These are phyloP conservation scores for Hirundichthys speculiger DNA, from an alignment of 2,113 vertebrate species.

Conservation along the genomic window DNA sequence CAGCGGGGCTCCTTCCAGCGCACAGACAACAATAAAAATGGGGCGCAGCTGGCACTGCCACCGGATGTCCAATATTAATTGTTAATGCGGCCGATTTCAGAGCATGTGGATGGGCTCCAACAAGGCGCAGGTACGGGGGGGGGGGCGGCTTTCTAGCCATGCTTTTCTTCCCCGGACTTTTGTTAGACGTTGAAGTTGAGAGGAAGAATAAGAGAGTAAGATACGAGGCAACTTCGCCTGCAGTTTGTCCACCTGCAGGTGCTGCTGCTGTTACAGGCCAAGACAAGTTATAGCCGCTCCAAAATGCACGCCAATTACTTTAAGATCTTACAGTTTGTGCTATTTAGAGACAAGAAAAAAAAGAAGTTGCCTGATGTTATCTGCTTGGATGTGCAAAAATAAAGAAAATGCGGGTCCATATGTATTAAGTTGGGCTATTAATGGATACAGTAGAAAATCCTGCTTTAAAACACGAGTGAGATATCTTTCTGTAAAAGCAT, in stretches of 20 bases:
- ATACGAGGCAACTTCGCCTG: conserved; percentile 4
- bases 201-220: conserved; percentile 8
- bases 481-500: no score
- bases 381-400: no score
- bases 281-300: conserved; percentile 2
- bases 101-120: conserved; percentile 42
- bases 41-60: conserved; percentile 79
- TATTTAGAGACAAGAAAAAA: no score
- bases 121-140: not conserved
- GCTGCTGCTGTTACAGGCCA: conserved; percentile 34
- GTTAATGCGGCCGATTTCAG: conserved; percentile 60
- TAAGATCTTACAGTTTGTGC: no score
- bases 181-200: conserved; percentile 29
- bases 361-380: no score
- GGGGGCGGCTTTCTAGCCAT: not conserved
- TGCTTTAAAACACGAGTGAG: no score
- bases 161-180: not conserved
- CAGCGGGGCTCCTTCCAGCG: conserved; percentile 55
- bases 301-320: no score
- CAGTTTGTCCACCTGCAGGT: conserved; percentile 63
- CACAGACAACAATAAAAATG: conserved; percentile 73
- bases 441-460: no score
- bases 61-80: conserved; percentile 78
- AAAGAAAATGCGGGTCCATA: no score
- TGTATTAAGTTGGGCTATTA: no score